A percentile compares a stretch with the other conserved stretches of the same genome.
phyloP scores from a whole-genome alignment of 2,888 invertebrate genomes.

The Ophraella communa region DNA sequence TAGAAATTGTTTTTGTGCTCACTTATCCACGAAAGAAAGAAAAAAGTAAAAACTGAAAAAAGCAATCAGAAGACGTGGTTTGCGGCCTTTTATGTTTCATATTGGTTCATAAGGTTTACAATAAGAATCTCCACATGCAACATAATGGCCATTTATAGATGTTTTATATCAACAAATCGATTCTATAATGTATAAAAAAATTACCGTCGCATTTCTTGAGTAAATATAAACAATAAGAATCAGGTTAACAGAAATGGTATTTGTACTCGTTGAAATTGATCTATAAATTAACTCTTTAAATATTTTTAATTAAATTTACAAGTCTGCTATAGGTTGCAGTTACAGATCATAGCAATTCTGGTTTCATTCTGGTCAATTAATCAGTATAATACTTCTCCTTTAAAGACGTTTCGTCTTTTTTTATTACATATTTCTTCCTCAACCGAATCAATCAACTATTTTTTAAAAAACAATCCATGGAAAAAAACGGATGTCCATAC shows the following conservation, averaged over 20 bases:
- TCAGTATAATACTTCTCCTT: too few relatives aligned
- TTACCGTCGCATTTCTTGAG: neutral
- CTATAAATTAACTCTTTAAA: too few relatives aligned
- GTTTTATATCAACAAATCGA: slow-evolving; percentile 1
- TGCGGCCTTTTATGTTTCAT: slow-evolving; percentile 30
- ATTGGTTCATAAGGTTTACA: slow-evolving; percentile 33
- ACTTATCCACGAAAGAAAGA: neutral
- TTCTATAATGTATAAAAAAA: neutral
- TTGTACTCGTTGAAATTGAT: neutral
- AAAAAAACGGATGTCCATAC: too few relatives aligned
- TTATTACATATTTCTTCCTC: too few relatives aligned
- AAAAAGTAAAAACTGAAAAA: slow-evolving; percentile 9
- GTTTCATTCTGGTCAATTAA: too few relatives aligned
- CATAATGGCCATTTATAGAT: slow-evolving; percentile 23
- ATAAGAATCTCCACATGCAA: slow-evolving; percentile 18
- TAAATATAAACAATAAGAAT: neutral
- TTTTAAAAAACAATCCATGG: too few relatives aligned
- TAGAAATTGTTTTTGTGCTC: slow-evolving; percentile 19
- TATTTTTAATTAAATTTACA: too few relatives aligned
- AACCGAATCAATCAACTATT: too few relatives aligned
- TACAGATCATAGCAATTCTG: too few relatives aligned
- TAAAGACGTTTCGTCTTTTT: too few relatives aligned
- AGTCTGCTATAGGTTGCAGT: too few relatives aligned
- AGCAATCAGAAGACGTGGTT: slow-evolving; percentile 33
- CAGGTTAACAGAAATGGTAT: neutral